phyloP scores from a whole-genome alignment of 2,888 invertebrate genomes.

The Incurvaria masculella region DNA sequence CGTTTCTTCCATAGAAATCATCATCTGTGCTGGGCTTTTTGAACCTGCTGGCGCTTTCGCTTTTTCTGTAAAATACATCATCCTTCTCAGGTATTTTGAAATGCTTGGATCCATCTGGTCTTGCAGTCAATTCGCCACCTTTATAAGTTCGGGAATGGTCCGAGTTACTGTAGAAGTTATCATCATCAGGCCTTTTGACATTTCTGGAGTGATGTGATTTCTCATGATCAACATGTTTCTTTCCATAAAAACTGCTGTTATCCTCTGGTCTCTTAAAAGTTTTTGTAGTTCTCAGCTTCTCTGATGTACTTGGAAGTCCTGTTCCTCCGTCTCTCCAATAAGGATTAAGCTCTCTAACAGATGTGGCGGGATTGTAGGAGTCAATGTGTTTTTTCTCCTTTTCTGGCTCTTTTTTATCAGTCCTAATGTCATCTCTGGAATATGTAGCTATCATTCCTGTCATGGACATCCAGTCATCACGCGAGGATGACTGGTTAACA shows the following conservation, averaged over 20 bases:
- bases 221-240: slow-evolving; percentile 1
- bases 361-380: slow-evolving; percentile 65
- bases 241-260: slow-evolving; percentile 20
- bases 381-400: slow-evolving; percentile 53
- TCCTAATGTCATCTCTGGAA: slow-evolving; percentile 42
- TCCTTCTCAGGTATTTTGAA: slow-evolving; percentile 37
- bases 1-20: not conserved
- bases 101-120: not conserved
- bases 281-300: slow-evolving; percentile 33
- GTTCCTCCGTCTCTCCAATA: slow-evolving; percentile 89
- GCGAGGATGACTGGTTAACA: slow-evolving; percentile 24
- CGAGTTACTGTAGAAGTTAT: not conserved
- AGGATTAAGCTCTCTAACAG: slow-evolving; percentile 77
- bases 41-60: slow-evolving; percentile 12
- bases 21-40: slow-evolving; percentile 7
- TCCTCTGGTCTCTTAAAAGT: slow-evolving; percentile 39
- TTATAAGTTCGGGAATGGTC: not conserved
- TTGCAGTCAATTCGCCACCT: not conserved
- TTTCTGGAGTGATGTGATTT: not conserved
- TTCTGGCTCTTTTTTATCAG: slow-evolving; percentile 42
- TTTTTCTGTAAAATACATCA: slow-evolving; percentile 27
- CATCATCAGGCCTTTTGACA: slow-evolving; percentile 2
- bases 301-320: slow-evolving; percentile 65
- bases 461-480: slow-evolving; percentile 82
- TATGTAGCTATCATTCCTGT: slow-evolving; percentile 50